Evolutionary conservation across 1,140 invertebrate genomes (phyloP), one percentile per base, ranked within the genome.

Genomic region (Drosophila lacteicornis): DNA sequence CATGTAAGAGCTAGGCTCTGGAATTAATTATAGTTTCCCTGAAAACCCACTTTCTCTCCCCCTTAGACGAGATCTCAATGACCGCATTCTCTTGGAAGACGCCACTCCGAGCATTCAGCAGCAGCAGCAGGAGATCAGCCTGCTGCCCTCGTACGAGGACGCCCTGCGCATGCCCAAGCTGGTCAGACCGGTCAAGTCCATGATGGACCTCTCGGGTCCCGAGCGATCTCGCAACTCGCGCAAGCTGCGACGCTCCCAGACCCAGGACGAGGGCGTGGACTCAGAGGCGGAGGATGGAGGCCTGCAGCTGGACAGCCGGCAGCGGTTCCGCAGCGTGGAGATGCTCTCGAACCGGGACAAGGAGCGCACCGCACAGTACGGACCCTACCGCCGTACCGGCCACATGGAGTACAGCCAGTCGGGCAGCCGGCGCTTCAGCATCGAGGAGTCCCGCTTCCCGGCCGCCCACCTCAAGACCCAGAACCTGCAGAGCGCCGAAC

Each of bases 61-160:
- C 19, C 19, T 19, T 1, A 19, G 19, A 74, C 82, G 94, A 3
- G 92, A 94, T 71, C 91, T 95, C 79, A 88, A 94, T 55, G 92
- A 94, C 62, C 94, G 95, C 50, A 88, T 94, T 15, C 84, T 94
- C 47, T 94, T 95, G 80, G 94, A 95, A 70, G 94, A 95, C 87
- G 93, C 93, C 36, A 82, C 94, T 69, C 91, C 94, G 83, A 95
- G 63, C 4, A 94, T 83, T 92, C 95, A 73, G 91, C 95, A 80
- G 25, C 22, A 53, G 93, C 82, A 95, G 94, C 88, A 95, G 62
- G 96, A 96, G 93, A 92, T 95, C 15, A 93, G 95, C 40, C 94
- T 88, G 43, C 95, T 88, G 47, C 96, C 96, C 1, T 95, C 94
- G n/a, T 96, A 96, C 80, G 95, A 95, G 71, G 96, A 96, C 92